These are phyloP conservation scores for Cirrhinus molitorella DNA, from an alignment of 2,797 vertebrate species.

Conservation along the genomic window DNA sequence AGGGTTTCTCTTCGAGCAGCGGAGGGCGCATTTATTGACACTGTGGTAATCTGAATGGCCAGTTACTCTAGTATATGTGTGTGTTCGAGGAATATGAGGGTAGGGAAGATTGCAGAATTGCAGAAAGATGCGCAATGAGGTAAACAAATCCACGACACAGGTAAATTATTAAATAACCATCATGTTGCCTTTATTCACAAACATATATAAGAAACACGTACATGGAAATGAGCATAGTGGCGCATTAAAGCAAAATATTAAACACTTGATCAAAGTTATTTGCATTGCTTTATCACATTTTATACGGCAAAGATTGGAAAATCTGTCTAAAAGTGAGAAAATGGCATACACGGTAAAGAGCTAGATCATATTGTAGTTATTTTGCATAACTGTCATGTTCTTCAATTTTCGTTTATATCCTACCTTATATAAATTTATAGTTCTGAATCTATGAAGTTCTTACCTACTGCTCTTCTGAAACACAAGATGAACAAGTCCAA, in stretches of 20 bases:
- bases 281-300: background rate
- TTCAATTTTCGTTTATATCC: background rate
- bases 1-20: background rate
- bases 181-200: slow-evolving; percentile 28
- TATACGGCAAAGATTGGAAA: background rate
- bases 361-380: background rate
- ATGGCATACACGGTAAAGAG: background rate
- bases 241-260: background rate
- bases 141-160: slow-evolving; percentile 16
- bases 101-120: background rate
- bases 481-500: background rate
- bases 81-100: background rate
- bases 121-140: background rate
- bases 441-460: background rate
- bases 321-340: background rate
- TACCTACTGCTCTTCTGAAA: background rate
- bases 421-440: background rate
- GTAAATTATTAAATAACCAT: background rate
- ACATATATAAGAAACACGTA: slow-evolving; percentile 1
- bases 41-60: background rate
- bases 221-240: background rate
- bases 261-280: background rate
- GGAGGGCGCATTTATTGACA: background rate
- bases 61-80: background rate
- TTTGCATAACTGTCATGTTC: background rate